A percentile compares a stretch with the other conserved stretches of the same genome.
Conservation (phyloP, 1,140 invertebrate genomes). For the Delia radicum region DNA sequence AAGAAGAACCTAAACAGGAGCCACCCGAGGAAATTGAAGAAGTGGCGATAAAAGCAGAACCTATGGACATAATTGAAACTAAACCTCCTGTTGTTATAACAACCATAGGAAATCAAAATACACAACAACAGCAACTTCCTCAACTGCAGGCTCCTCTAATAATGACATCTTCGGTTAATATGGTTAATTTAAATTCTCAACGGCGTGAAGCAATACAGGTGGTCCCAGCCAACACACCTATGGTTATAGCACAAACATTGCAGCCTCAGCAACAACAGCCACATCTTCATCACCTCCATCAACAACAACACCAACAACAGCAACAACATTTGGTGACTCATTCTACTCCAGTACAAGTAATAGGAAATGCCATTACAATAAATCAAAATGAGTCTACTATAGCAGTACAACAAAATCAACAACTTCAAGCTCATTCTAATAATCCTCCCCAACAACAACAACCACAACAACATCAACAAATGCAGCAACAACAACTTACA, state of each 20-base stretch:
- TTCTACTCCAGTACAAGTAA: not conserved
- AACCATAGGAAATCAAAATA: not conserved
- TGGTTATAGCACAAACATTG: constrained; percentile 39
- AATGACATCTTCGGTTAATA: not conserved
- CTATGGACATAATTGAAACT: constrained; percentile 18
- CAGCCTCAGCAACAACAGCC: constrained; percentile 33
- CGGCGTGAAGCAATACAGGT: not conserved
- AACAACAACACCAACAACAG: constrained; percentile 45
- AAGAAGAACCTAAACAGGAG: constrained; percentile 30
- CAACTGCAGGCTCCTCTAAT: constrained; percentile 15
- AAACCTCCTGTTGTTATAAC: constrained; percentile 33
- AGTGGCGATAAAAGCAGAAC: constrained; percentile 6
- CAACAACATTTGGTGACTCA: constrained; percentile 32
- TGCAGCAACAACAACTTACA: constrained; percentile 32
- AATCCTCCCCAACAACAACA: constrained; percentile 35
- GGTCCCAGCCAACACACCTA: constrained; percentile 19
- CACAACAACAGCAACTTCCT: constrained; percentile 37
- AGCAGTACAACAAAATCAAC: not conserved
- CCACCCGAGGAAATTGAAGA: constrained; percentile 26
- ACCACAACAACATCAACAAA: constrained; percentile 32
- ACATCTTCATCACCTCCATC: constrained; percentile 31
- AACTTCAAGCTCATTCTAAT: constrained; percentile 22
- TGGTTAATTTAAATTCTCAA: not conserved
- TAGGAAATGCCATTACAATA: not conserved
- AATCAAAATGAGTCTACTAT: not conserved